Evolutionary conservation across 2,113 vertebrate genomes (phyloP), one percentile per base, ranked within the genome.

Genomic region (Sceloporus undulatus): DNA sequence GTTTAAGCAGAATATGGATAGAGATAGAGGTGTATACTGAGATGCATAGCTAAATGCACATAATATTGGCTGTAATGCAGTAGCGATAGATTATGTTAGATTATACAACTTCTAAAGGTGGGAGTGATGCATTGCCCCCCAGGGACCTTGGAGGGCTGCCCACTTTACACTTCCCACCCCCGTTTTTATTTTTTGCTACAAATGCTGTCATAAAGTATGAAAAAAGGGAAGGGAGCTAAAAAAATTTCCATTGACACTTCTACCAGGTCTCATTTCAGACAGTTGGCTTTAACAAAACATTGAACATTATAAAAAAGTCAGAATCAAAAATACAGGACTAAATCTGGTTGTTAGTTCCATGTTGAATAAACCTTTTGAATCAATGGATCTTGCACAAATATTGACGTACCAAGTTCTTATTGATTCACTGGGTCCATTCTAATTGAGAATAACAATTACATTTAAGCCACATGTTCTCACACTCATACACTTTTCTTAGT

Each of bases 241-340:
- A 38, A 21, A 21, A 21, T 77, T 66, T 77, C 14, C 84, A 48
- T 40, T 7, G 16, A 4, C 21, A 9, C 11, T 92, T 92, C 92
- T 85, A 73, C 52, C 29, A 66, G 88, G 84, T 80, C 87, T 90
- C 7, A 48, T 48, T 48, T 48, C 48, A 48, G 34, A 65, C 84
- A 85, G 54, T 83, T 86, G 62, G 25, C 81, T 48, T 68, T 56
- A 80, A 9, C 62, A 65, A 65, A 80, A 59, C 2, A 59, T 16
- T 59, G 14, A 59, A 13, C 14, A 59, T 14, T 59, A 59, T 59
- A 59, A 59, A 59, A 34, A 5, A 13, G 7, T 59, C 56, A 59
- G 56, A 59, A 16, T 59, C 14, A 59, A 59, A 16, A 59, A 59
- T 9, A 59, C 56, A 59, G 56, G 9, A 6, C 59, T 62, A 16